Percentiles rank a stretch among this genome's conserved stretches.
Conservation (phyloP, 2,888 invertebrate genomes). For the Oconnorella tubifera region DNA sequence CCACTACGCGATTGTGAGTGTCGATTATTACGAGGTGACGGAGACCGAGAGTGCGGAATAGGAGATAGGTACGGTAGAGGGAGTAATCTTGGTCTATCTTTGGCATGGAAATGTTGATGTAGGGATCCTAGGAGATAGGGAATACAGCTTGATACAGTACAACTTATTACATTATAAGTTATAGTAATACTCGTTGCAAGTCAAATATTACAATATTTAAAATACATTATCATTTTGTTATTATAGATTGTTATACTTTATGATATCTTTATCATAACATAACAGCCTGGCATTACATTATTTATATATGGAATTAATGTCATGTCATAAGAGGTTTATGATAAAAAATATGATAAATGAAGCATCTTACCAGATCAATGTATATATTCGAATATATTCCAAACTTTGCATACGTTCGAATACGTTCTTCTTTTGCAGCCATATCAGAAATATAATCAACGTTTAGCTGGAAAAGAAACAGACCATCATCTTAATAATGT, state of each 20-base stretch:
- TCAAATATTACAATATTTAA: too few relatives aligned
- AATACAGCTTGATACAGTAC: too few relatives aligned
- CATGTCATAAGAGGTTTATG: too few relatives aligned
- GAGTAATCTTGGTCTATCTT: slow-evolving; percentile 44
- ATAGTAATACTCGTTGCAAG: too few relatives aligned
- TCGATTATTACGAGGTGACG: slow-evolving; percentile 48
- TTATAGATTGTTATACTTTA: too few relatives aligned
- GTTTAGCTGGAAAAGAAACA: slow-evolving; percentile 6
- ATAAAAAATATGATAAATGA: too few relatives aligned
- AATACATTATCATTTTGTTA: too few relatives aligned
- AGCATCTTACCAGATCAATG: slow-evolving; percentile 32
- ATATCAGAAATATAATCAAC: slow-evolving; percentile 24
- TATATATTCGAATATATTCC: slow-evolving; percentile 18
- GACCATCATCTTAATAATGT: too few relatives aligned
- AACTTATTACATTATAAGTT: too few relatives aligned
- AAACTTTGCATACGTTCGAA: slow-evolving; percentile 23
- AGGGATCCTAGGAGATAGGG: slow-evolving; percentile 34
- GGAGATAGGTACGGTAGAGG: slow-evolving; percentile 44
- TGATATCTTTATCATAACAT: too few relatives aligned
- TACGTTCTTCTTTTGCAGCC: slow-evolving; percentile 20
- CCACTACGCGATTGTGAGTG: slow-evolving; percentile 42
- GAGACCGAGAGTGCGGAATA: slow-evolving; percentile 48
- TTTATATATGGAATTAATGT: too few relatives aligned
- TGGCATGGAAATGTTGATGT: slow-evolving; percentile 45
- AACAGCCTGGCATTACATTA: too few relatives aligned